Evolutionary conservation across 2,797 vertebrate species (phyloP).

Genomic region (Anas georgica): DNA sequence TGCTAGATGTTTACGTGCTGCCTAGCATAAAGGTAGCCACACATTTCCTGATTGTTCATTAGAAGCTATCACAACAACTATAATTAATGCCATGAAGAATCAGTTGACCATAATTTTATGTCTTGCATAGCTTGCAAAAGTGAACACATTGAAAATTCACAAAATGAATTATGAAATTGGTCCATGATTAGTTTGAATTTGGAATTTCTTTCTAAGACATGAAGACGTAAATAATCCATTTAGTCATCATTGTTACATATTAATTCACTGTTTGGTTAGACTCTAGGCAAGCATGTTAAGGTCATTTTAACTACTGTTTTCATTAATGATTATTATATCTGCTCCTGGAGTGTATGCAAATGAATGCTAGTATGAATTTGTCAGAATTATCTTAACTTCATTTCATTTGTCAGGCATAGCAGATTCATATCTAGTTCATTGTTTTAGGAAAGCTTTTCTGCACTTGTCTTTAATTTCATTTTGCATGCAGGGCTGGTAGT

Average conservation of each 20-base stretch:
- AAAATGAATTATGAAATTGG: slow-evolving; percentile 39
- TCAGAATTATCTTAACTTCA: slow-evolving; percentile 63
- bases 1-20: background rate
- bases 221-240: slow-evolving; percentile 66
- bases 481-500: slow-evolving; percentile 8
- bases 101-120: slow-evolving; percentile 1
- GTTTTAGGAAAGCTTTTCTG: slow-evolving; percentile 33
- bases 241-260: slow-evolving; percentile 51
- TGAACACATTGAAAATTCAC: background rate
- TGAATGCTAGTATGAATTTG: slow-evolving; percentile 54
- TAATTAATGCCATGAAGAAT: background rate
- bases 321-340: slow-evolving; percentile 36
- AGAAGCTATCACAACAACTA: background rate
- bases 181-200: background rate
- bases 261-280: slow-evolving; percentile 50
- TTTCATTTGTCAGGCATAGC: slow-evolving; percentile 49
- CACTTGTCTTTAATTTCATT: slow-evolving; percentile 51
- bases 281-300: background rate
- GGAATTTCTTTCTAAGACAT: slow-evolving; percentile 41
- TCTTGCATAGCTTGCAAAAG: background rate
- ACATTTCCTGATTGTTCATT: background rate
- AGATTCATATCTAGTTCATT: background rate
- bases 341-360: slow-evolving; percentile 46
- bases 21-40: background rate
- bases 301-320: slow-evolving; percentile 60